Conservation (phyloP, 2,888 invertebrate species). For the Lamproptera curius region DNA sequence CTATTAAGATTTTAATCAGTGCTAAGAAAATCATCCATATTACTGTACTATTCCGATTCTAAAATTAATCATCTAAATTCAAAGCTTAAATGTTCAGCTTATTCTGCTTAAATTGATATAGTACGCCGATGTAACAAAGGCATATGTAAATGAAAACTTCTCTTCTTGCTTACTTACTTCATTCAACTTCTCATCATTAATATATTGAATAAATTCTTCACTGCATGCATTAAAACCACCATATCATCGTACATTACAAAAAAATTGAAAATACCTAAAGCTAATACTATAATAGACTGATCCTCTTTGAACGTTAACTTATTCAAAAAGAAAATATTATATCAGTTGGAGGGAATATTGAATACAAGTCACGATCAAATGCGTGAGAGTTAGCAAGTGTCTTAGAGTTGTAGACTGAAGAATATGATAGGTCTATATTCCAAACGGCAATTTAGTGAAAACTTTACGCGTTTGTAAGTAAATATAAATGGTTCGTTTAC, state of each 20-base stretch:
- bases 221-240: not conserved
- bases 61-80: no score
- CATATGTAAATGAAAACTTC: no score
- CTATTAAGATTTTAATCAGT: no score
- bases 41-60: no score
- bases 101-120: no score
- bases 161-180: not conserved
- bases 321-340: not conserved
- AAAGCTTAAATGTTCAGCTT: no score
- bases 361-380: slow-evolving; percentile 9
- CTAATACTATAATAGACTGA: not conserved
- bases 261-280: not conserved
- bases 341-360: not conserved
- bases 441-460: slow-evolving; percentile 35
- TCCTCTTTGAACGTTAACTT: not conserved
- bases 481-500: slow-evolving; percentile 20
- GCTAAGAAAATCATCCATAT: no score
- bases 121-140: no score
- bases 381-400: slow-evolving; percentile 41
- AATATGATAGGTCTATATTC: slow-evolving; percentile 34
- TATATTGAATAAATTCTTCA: not conserved
- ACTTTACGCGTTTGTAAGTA: slow-evolving; percentile 32
- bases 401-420: slow-evolving; percentile 26
- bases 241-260: not conserved
- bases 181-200: not conserved